Evolutionary conservation across 1,140 invertebrate genomes (phyloP).

Genomic region (Macrocentrus cingulum): DNA sequence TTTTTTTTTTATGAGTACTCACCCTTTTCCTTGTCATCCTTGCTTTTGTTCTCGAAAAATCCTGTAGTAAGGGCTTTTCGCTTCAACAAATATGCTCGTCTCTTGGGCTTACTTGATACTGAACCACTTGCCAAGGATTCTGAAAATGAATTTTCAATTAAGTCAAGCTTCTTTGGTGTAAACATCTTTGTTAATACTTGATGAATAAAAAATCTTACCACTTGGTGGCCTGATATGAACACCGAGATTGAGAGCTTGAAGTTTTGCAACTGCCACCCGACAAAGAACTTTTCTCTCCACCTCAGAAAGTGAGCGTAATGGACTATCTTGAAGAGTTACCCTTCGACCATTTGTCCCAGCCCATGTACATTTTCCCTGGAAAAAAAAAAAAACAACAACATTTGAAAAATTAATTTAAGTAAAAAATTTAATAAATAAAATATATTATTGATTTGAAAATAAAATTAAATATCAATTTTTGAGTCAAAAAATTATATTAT

Average conservation of each 20-base stretch:
- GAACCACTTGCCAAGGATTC: slow-evolving; percentile 53
- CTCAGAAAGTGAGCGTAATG: slow-evolving; percentile 75
- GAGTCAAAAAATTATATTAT: too few relatives aligned
- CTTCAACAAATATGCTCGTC: slow-evolving; percentile 75
- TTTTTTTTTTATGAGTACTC: slow-evolving; percentile 28
- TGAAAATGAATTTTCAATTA: slow-evolving; percentile 39
- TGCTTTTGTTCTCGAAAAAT: slow-evolving; percentile 74
- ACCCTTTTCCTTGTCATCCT: slow-evolving; percentile 74
- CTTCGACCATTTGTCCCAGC: slow-evolving; percentile 73
- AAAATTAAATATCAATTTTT: too few relatives aligned
- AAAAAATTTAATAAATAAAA: too few relatives aligned
- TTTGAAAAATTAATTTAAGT: too few relatives aligned
- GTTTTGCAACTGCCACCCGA: slow-evolving; percentile 81
- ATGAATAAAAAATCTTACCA: slow-evolving; percentile 55
- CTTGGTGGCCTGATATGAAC: slow-evolving; percentile 72
- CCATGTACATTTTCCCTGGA: slow-evolving; percentile 84
- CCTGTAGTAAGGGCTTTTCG: slow-evolving; percentile 81
- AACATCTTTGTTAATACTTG: not conserved
- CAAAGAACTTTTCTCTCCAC: slow-evolving; percentile 79
- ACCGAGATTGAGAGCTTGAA: slow-evolving; percentile 84
- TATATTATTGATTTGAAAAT: too few relatives aligned
- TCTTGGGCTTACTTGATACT: slow-evolving; percentile 67
- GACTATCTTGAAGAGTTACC: slow-evolving; percentile 71
- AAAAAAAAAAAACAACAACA: slow-evolving; percentile 30
- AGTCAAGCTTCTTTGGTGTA: too few relatives aligned